Percentiles rank a stretch among this genome's conserved stretches.
phyloP scores from a whole-genome alignment of 2,888 invertebrate species.

The Noctua fimbriata region DNA sequence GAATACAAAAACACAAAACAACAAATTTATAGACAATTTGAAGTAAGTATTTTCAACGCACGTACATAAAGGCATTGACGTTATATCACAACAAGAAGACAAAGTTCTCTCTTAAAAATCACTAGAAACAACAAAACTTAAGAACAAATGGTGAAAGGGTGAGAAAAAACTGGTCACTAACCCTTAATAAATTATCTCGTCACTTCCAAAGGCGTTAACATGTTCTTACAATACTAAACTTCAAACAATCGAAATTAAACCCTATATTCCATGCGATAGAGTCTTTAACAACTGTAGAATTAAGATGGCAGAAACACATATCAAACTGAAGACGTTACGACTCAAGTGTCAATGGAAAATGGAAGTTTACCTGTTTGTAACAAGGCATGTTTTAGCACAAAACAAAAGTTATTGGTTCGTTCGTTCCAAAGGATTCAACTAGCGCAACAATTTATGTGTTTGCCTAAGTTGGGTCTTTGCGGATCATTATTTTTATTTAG shows the following conservation, averaged over 20 bases:
- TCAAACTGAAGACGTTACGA: slow-evolving; percentile 66
- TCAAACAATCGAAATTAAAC: slow-evolving; percentile 56
- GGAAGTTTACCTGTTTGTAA: slow-evolving; percentile 57
- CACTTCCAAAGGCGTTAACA: slow-evolving; percentile 77
- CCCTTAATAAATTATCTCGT: slow-evolving; percentile 82
- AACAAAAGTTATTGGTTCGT: slow-evolving; percentile 73
- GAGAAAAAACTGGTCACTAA: slow-evolving; percentile 78
- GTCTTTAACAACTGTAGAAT: slow-evolving; percentile 52
- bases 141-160: slow-evolving; percentile 77
- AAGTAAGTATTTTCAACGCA: background rate
- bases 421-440: slow-evolving; percentile 77
- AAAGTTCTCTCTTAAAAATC: slow-evolving; percentile 53
- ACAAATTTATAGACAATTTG: background rate
- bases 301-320: slow-evolving; percentile 50
- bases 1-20: too few species aligned
- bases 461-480: slow-evolving; percentile 81
- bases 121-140: slow-evolving; percentile 66
- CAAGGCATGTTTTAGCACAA: slow-evolving; percentile 65
- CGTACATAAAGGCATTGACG: background rate
- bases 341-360: slow-evolving; percentile 37
- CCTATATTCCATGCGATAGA: slow-evolving; percentile 57
- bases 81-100: slow-evolving; percentile 40
- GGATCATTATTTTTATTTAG: slow-evolving; percentile 82
- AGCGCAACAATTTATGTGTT: slow-evolving; percentile 85
- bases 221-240: slow-evolving; percentile 50